phyloP scores from a whole-genome alignment of 1,140 invertebrate genomes.

The Odontomachus brunneus region DNA sequence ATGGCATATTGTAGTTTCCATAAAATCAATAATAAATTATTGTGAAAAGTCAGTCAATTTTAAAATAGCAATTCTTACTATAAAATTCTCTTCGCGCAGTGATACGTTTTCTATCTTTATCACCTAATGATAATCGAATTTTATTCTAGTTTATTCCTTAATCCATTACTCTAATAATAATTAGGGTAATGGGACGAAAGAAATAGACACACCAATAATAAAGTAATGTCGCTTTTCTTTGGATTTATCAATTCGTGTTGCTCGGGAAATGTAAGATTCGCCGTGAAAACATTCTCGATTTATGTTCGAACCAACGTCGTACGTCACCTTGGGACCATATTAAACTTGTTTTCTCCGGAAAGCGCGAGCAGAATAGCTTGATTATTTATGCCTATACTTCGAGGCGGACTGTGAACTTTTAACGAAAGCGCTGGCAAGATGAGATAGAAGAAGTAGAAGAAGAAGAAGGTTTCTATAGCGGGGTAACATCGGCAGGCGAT shows the following conservation, averaged over 20 bases:
- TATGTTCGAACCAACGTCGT: neutral
- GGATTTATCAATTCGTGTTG: neutral
- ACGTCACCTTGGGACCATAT: conserved; percentile 18
- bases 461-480: conserved; percentile 8
- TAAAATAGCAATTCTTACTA: too few species aligned
- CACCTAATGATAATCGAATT: too few species aligned
- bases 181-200: neutral
- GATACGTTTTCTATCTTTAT: too few species aligned
- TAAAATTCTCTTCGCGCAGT: too few species aligned
- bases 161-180: too few species aligned
- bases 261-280: neutral
- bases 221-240: neutral
- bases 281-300: conserved; percentile 30
- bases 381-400: conserved; percentile 52
- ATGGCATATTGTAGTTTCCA: too few species aligned
- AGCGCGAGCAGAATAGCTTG: conserved; percentile 41
- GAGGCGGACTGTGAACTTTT: conserved; percentile 39
- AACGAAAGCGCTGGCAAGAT: conserved; percentile 44
- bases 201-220: neutral
- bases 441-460: conserved; percentile 29
- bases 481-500: neutral
- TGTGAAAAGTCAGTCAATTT: too few species aligned
- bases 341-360: conserved; percentile 53
- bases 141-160: too few species aligned
- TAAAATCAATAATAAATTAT: too few species aligned